Conservation (phyloP, 2,113 vertebrate species). For the Chamaetylas fuelleborni region DNA sequence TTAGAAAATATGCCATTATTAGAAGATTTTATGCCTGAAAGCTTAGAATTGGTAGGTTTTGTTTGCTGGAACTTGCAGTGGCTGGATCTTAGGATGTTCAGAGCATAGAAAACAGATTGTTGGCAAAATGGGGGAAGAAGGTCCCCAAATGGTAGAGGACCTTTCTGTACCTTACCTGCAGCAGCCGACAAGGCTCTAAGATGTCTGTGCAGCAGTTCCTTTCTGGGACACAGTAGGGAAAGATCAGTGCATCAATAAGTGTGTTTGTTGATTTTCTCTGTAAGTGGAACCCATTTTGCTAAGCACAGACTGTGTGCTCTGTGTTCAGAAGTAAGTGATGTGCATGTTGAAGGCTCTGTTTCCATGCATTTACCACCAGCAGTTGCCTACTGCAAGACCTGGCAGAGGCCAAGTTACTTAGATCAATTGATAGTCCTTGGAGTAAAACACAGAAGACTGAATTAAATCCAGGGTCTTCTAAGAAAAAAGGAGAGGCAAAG, state of each 20-base stretch:
- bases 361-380: neutral
- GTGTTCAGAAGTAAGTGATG: neutral
- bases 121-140: neutral
- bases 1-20: neutral
- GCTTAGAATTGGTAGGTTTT: neutral
- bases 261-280: neutral
- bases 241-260: fast-evolving
- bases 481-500: neutral
- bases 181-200: neutral
- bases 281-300: neutral
- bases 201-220: neutral
- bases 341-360: neutral
- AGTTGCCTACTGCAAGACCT: neutral
- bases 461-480: neutral
- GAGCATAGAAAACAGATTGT: neutral
- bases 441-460: neutral
- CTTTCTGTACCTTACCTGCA: neutral
- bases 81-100: neutral
- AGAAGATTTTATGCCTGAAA: neutral
- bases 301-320: neutral
- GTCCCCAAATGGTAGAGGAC: neutral
- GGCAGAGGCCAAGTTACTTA: neutral
- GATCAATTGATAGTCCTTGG: neutral
- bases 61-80: neutral
- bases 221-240: neutral